Evolutionary conservation across 2,797 vertebrate species (phyloP), one percentile per base, ranked within the genome.

Genomic region (Ctenochaetus hawaiiensis): DNA sequence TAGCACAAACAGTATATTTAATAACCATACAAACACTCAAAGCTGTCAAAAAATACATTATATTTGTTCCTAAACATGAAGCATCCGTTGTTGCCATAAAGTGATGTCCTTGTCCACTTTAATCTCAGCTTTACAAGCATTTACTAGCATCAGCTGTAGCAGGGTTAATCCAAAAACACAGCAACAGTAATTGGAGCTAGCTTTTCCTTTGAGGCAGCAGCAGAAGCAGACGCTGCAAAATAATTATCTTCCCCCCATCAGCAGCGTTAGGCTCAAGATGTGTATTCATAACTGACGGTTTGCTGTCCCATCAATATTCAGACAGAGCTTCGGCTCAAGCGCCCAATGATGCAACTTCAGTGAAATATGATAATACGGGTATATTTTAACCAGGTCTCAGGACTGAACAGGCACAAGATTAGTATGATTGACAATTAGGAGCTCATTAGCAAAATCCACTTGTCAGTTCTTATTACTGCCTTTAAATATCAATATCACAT

Each of bases 251-350:
- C 26, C 70, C 74, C n/a, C 65, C 17, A 78, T 87, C 82, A 81
- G 86, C 82, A 67, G 72, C 13, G 23, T 76, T 77, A 75, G 66
- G 51, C 65, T 67, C 62, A 58, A 59, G 61, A 61, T 22, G 67
- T 23, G 34, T 54, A 73, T 76, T 80, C 77, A 72, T 77, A 71
- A 82, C 70, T 59, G 49, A 80, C 23, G 54, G 69, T 77, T 78
- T 86, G 79, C 80, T 80, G 67, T 59, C 26, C 44, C 77, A 72
- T 82, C 80, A 87, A 72, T 82, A 88, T 84, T 86, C 78, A 84
- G 39, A 73, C 7, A 43, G 23, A 67, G 76, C 59, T 78, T 68
- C 64, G 74, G 68, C 76, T 77, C 56, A 61, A 67, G 67, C 66
- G 57, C 2, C 8, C 23, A 30, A 56, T 88, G 85, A 87, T 90